Evolutionary conservation across 1,140 invertebrate genomes (phyloP).

Genomic region (Formica selysi): DNA sequence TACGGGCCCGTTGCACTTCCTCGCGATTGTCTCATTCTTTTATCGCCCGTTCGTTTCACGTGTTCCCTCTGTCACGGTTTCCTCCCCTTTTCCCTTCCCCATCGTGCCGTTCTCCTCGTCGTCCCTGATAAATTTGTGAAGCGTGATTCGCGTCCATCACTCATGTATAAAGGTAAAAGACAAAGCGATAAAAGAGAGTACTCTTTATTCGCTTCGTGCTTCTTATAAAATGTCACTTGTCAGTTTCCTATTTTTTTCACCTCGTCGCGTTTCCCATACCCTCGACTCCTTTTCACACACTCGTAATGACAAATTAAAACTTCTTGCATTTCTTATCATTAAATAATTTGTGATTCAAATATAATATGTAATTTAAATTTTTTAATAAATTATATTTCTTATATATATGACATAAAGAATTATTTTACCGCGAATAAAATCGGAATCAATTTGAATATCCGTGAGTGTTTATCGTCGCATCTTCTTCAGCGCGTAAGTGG

Average conservation of each 20-base stretch:
- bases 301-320: not conserved
- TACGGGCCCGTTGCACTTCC: not conserved
- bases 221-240: not conserved
- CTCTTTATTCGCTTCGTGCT: conserved; percentile 8
- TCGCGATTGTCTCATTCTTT: conserved; percentile 52
- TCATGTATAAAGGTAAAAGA: conserved; percentile 39
- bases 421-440: not conserved
- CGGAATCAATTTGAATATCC: not conserved
- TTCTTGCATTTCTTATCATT: not conserved
- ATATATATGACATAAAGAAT: not conserved
- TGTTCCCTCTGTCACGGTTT: not conserved
- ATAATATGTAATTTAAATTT: not conserved
- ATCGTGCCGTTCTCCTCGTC: not conserved
- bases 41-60: conserved; percentile 24
- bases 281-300: not conserved
- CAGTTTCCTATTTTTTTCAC: too few species aligned
- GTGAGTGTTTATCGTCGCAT: conserved; percentile 35
- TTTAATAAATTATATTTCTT: not conserved
- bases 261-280: not conserved
- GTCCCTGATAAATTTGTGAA: conserved; percentile 60
- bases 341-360: not conserved
- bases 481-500: not conserved
- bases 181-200: conserved; percentile 33
- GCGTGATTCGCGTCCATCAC: conserved; percentile 61
- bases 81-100: not conserved